Conservation (phyloP, 1,140 invertebrate species). For the Drosophila aff. region DNA sequence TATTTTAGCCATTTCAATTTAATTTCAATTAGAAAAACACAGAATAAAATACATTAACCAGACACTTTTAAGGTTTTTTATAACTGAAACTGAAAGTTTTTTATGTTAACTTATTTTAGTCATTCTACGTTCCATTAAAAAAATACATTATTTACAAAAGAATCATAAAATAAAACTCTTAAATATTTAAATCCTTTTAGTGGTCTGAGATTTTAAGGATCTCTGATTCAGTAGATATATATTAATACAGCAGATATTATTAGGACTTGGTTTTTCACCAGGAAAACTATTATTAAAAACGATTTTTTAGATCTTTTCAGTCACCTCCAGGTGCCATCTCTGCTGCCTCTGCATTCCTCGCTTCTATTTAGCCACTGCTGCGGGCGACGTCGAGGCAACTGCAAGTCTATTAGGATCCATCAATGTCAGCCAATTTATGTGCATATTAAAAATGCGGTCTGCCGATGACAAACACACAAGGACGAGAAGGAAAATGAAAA, state of each 20-base stretch:
- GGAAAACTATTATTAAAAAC: not conserved
- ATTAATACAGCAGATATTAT: too few species aligned
- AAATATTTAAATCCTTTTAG: not conserved
- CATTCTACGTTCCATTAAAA: not conserved
- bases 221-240: not conserved
- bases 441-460: constrained; percentile 83
- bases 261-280: too few species aligned
- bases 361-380: constrained; percentile 24
- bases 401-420: constrained; percentile 81
- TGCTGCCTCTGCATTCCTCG: constrained; percentile 1
- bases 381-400: constrained; percentile 35
- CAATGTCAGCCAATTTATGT: constrained; percentile 83
- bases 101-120: too few species aligned
- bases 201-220: not conserved
- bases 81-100: too few species aligned
- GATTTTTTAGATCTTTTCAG: not conserved
- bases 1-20: too few species aligned
- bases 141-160: not conserved
- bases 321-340: not conserved
- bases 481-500: constrained; percentile 19
- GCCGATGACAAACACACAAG: constrained; percentile 72
- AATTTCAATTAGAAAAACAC: too few species aligned
- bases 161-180: not conserved
- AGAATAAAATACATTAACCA: too few species aligned
- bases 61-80: too few species aligned